These are phyloP conservation scores for Nyctereutes procyonoides DNA, from an alignment of 2,113 vertebrate genomes.

Conservation along the genomic window DNA sequence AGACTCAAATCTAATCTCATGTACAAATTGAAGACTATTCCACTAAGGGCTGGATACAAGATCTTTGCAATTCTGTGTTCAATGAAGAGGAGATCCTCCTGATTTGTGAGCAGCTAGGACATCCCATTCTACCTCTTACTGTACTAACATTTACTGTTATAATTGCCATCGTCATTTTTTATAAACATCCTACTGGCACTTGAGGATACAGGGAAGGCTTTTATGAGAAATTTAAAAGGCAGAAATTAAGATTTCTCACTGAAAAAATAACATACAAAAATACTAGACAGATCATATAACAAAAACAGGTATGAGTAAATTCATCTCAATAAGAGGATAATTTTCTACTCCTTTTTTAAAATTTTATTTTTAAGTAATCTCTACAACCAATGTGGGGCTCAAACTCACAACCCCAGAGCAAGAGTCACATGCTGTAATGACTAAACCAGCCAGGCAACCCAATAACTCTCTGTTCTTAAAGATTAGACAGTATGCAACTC, in stretches of 20 bases:
- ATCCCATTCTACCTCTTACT: too few relatives aligned
- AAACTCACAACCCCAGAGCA: background rate
- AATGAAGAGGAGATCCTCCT: background rate
- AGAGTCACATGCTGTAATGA: background rate
- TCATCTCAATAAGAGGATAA: background rate
- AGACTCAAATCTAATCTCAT: background rate
- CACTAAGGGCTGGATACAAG: background rate
- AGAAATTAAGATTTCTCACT: background rate
- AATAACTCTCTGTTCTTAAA: background rate
- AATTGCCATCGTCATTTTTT: background rate
- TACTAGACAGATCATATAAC: background rate
- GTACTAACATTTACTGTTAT: background rate
- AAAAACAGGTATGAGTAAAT: background rate
- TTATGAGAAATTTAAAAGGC: background rate
- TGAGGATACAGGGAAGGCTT: background rate
- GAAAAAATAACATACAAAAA: background rate
- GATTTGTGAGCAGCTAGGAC: background rate
- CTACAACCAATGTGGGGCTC: background rate
- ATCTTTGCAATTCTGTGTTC: background rate
- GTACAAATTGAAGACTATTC: background rate
- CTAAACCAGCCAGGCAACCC: background rate
- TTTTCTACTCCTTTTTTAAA: background rate
- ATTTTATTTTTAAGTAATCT: background rate
- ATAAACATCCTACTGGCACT: background rate
- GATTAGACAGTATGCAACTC: background rate